These are phyloP conservation scores for Anoplius nigerrimus DNA, from an alignment of 2,888 invertebrate species.

Conservation along the genomic window DNA sequence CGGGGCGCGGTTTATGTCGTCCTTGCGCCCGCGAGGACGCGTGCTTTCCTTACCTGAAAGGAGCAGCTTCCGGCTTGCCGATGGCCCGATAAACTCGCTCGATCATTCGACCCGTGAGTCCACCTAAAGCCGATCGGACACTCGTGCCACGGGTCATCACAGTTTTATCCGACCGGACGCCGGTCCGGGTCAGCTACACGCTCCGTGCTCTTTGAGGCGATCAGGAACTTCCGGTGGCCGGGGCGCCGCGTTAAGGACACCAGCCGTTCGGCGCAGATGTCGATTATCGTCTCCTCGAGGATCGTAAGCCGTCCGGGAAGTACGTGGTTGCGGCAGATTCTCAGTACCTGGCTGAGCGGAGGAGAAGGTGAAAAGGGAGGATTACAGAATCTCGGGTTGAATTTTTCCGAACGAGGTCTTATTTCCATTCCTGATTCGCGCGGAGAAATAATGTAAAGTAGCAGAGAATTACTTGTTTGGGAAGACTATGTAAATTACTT, in stretches of 20 bases:
- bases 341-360: no score
- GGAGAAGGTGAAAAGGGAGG: no score
- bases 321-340: no score
- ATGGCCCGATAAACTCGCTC: constrained; percentile 32
- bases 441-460: no score
- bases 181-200: constrained; percentile 29
- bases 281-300: constrained; percentile 37
- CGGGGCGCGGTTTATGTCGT: background rate
- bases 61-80: constrained; percentile 22
- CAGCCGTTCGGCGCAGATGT: constrained; percentile 35
- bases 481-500: no score
- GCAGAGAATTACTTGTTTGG: no score
- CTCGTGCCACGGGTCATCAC: constrained; percentile 37
- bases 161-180: constrained; percentile 41
- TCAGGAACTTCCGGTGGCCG: constrained; percentile 39
- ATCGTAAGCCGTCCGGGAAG: constrained; percentile 27
- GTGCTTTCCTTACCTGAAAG: constrained; percentile 14
- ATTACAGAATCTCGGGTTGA: no score
- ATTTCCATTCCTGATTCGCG: no score
- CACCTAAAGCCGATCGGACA: constrained; percentile 31
- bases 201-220: constrained; percentile 36
- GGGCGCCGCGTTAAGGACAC: constrained; percentile 44
- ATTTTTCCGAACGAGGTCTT: no score
- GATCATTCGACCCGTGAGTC: constrained; percentile 35
- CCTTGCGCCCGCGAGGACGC: background rate